Evolutionary conservation across 2,888 invertebrate genomes (phyloP).

Genomic region (Sarcophaga caerulescens): DNA sequence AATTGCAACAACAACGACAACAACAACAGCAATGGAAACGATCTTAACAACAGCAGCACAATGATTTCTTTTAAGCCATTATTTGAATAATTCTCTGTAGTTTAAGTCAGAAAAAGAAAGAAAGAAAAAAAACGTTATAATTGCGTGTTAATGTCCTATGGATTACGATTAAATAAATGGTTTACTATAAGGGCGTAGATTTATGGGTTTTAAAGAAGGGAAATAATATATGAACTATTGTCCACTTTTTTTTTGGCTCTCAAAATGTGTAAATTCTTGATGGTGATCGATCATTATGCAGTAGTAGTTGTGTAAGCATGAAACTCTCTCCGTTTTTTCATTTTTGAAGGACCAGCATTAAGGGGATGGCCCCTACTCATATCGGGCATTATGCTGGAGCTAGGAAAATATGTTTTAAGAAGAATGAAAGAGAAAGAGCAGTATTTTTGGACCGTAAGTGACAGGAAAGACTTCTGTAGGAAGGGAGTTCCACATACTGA

Average conservation of each 20-base stretch:
- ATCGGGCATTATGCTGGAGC: background rate
- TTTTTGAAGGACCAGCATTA: too few relatives aligned
- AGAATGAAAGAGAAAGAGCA: too few relatives aligned
- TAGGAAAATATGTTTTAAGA: background rate
- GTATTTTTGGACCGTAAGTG: too few relatives aligned
- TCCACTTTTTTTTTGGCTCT: too few relatives aligned
- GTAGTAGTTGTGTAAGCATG: too few relatives aligned
- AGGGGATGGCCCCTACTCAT: background rate
- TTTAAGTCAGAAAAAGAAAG: too few relatives aligned
- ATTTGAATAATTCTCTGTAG: conserved; percentile 23
- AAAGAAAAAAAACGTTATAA: conserved; percentile 35
- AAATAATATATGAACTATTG: too few relatives aligned
- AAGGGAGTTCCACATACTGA: too few relatives aligned
- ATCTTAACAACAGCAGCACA: conserved; percentile 27
- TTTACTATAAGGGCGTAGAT: conserved; percentile 32
- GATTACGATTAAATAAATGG: conserved; percentile 31
- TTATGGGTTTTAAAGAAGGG: background rate
- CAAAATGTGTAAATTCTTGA: too few relatives aligned
- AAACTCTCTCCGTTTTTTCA: too few relatives aligned
- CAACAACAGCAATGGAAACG: conserved; percentile 14
- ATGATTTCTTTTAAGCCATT: conserved; percentile 28
- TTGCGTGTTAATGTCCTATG: conserved; percentile 66
- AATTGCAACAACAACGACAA: conserved; percentile 49
- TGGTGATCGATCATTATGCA: too few relatives aligned
- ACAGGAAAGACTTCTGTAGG: too few relatives aligned